These are phyloP conservation scores for Otus sunia DNA, from an alignment of 2,113 vertebrate species.

Conservation along the genomic window DNA sequence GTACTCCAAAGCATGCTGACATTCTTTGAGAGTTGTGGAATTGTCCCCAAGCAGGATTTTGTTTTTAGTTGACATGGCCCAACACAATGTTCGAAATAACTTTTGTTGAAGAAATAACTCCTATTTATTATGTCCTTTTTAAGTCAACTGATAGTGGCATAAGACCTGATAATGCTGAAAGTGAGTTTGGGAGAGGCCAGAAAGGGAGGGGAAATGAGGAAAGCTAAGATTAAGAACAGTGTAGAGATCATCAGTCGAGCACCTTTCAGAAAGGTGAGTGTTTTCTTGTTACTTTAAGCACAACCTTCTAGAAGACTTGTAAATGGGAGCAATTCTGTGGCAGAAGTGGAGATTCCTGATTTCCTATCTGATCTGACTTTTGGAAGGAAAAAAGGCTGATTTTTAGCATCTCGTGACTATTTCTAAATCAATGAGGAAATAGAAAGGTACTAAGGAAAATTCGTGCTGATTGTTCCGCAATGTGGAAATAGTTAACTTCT, in stretches of 20 bases:
- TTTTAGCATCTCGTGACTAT: background rate
- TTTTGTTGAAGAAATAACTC: background rate
- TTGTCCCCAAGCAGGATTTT: background rate
- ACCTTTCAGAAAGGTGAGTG: background rate
- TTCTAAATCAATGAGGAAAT: background rate
- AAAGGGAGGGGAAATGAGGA: background rate
- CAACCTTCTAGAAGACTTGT: background rate
- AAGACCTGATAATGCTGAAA: background rate
- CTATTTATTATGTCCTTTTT: background rate
- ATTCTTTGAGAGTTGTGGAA: background rate
- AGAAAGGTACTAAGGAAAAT: background rate
- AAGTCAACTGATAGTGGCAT: background rate
- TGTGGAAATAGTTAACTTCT: slow-evolving; percentile 1
- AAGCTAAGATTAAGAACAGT: background rate
- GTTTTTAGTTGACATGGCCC: background rate
- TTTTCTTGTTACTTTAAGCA: background rate
- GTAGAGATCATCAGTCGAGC: background rate
- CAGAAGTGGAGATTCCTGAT: background rate
- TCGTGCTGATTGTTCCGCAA: background rate
- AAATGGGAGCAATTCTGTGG: background rate
- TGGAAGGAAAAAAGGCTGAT: background rate
- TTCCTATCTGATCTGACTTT: background rate
- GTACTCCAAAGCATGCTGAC: background rate
- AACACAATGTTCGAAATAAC: background rate
- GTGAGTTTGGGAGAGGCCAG: background rate